Conservation (phyloP, 53 echinoderm and acorn worm genomes). For the Patiria pectinifera region DNA sequence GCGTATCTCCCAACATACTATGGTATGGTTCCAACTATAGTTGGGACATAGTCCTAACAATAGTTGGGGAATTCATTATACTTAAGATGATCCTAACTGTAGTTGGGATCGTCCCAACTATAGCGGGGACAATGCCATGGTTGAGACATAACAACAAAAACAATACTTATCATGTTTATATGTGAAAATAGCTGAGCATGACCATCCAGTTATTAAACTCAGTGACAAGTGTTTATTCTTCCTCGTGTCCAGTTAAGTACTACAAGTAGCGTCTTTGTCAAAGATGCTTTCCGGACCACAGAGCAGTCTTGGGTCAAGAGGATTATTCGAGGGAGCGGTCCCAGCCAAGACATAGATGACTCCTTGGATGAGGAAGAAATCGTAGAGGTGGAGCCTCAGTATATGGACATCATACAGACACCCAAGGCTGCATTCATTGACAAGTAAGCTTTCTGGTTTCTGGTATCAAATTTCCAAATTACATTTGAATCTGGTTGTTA, state of each 20-base stretch:
- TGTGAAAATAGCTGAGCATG: too few relatives aligned
- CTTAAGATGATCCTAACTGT: too few relatives aligned
- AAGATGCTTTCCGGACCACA: background rate
- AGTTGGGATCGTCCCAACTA: too few relatives aligned
- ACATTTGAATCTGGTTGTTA: background rate
- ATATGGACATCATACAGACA: slow-evolving; percentile 90
- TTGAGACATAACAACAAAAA: too few relatives aligned
- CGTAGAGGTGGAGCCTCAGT: slow-evolving; percentile 89
- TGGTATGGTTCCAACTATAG: too few relatives aligned
- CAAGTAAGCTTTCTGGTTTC: slow-evolving; percentile 51
- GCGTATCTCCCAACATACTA: too few relatives aligned
- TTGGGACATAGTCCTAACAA: too few relatives aligned
- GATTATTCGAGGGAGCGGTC: slow-evolving; percentile 90
- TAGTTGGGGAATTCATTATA: too few relatives aligned
- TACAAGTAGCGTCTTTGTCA: background rate
- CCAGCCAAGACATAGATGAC: slow-evolving; percentile 85
- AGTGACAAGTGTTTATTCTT: background rate
- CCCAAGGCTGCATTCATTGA: slow-evolving; percentile 77
- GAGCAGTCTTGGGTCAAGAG: slow-evolving; percentile 90
- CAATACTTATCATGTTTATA: too few relatives aligned
- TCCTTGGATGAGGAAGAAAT: slow-evolving; percentile 69
- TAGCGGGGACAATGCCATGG: too few relatives aligned
- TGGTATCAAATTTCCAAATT: background rate
- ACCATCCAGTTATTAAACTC: background rate
- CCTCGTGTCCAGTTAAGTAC: background rate